phyloP scores from a whole-genome alignment of 2,113 vertebrate genomes.

The Bagarius yarrelli region DNA sequence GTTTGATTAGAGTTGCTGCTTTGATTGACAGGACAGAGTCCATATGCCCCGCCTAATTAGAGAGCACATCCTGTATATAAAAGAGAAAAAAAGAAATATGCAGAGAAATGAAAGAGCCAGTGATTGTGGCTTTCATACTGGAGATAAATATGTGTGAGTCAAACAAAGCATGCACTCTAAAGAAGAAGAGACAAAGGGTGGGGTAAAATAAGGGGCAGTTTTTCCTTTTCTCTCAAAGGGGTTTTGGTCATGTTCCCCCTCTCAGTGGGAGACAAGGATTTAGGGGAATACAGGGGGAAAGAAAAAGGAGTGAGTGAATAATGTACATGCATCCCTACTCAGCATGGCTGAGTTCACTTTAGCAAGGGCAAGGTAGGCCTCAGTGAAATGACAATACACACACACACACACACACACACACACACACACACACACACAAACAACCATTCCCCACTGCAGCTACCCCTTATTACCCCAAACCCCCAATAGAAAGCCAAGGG shows the following conservation, averaged over 20 bases:
- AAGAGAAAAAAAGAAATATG: neutral
- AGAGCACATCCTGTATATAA: slow-evolving; percentile 1
- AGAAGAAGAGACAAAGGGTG: slow-evolving; percentile 28
- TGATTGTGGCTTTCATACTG: neutral
- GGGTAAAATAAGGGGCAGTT: slow-evolving; percentile 54
- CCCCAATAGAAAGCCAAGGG: slow-evolving; percentile 48
- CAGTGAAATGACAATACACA: slow-evolving; percentile 31
- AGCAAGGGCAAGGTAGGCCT: slow-evolving; percentile 34
- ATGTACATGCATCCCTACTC: slow-evolving; percentile 43
- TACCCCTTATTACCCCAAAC: slow-evolving; percentile 25
- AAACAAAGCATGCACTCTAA: neutral
- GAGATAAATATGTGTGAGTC: neutral
- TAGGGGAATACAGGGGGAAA: slow-evolving; percentile 5
- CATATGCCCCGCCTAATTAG: too few relatives aligned
- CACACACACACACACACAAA: slow-evolving; percentile 9
- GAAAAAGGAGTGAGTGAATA: slow-evolving; percentile 31
- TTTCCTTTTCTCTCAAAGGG: slow-evolving; percentile 64
- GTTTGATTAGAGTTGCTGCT: neutral
- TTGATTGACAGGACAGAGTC: neutral
- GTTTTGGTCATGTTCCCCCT: slow-evolving; percentile 48
- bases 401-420: slow-evolving; percentile 4
- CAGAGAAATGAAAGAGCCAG: neutral
- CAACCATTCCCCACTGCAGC: slow-evolving; percentile 14
- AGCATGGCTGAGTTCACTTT: slow-evolving; percentile 36
- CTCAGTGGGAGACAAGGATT: slow-evolving; percentile 31